phyloP scores from a whole-genome alignment of 2,113 vertebrate species.

The Speoplatyrhinus poulsoni region DNA sequence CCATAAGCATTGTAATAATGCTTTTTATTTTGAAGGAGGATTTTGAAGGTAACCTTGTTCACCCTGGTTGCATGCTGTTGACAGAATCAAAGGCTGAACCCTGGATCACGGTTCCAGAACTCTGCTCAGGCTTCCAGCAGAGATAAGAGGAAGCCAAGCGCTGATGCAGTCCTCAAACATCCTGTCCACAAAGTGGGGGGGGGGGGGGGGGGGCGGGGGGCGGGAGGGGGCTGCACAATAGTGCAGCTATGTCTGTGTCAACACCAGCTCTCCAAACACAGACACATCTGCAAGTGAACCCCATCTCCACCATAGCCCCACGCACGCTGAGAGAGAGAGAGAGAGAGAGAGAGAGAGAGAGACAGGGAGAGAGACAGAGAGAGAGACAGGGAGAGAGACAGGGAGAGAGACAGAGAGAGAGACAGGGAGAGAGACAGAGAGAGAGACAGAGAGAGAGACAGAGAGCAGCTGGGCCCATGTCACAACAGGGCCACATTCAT shows the following conservation, averaged over 20 bases:
- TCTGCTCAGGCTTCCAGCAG: slow-evolving; percentile 38
- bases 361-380: slow-evolving; percentile 3
- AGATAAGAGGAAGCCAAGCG: slow-evolving; percentile 68
- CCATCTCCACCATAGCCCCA: background rate
- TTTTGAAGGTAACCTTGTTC: background rate
- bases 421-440: slow-evolving; percentile 8
- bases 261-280: slow-evolving; percentile 64
- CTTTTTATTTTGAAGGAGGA: no score
- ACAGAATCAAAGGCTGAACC: no score
- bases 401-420: no score
- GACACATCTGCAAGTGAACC: slow-evolving; percentile 2
- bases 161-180: slow-evolving; percentile 66
- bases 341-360: slow-evolving; percentile 10
- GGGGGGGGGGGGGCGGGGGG: slow-evolving; percentile 38
- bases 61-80: background rate
- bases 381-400: background rate
- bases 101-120: background rate
- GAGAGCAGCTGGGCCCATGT: slow-evolving; percentile 63
- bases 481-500: slow-evolving; percentile 30
- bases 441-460: slow-evolving; percentile 9
- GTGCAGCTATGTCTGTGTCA: slow-evolving; percentile 71
- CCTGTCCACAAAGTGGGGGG: slow-evolving; percentile 44
- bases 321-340: slow-evolving; percentile 17
- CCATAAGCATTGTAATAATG: no score
- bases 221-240: slow-evolving; percentile 58